Percentiles rank a stretch among this genome's conserved stretches.
Conservation (phyloP, 2,797 vertebrate genomes). For the Pithecia hirsuta region DNA sequence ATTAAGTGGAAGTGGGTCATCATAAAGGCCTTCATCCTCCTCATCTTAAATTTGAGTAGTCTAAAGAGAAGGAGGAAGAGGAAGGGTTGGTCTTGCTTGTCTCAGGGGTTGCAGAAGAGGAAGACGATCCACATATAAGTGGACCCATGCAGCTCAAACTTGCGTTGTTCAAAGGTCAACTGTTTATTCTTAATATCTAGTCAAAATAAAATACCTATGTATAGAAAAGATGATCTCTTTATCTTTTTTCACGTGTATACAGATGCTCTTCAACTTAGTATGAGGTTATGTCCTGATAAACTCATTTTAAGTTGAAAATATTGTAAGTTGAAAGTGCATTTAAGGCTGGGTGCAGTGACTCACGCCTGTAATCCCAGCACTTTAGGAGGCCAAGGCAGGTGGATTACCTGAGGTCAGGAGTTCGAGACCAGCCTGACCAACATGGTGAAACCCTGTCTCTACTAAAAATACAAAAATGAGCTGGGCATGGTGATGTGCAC, state of each 20-base stretch:
- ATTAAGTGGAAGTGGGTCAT: neutral
- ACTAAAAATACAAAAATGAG: neutral
- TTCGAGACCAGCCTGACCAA: neutral
- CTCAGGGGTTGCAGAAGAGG: neutral
- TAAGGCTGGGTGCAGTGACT: neutral
- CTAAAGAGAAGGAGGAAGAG: neutral
- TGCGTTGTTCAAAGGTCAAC: neutral
- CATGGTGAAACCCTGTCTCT: neutral
- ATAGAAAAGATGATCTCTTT: neutral
- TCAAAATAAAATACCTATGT: neutral
- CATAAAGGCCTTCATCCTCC: neutral
- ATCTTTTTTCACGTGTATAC: neutral
- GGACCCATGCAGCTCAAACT: neutral
- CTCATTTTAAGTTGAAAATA: neutral
- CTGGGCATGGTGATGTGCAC: rapidly evolving
- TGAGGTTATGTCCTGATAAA: neutral
- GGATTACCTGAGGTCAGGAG: neutral
- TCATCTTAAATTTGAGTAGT: neutral
- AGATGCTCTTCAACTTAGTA: neutral
- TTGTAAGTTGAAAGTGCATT: neutral
- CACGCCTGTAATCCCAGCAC: neutral
- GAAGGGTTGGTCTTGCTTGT: neutral
- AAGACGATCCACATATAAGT: neutral
- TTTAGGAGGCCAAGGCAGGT: neutral
- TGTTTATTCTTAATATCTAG: neutral